Evolutionary conservation across 1,140 invertebrate genomes (phyloP), one percentile per base, ranked within the genome.

Genomic region (Tetramorium parvispinum): DNA sequence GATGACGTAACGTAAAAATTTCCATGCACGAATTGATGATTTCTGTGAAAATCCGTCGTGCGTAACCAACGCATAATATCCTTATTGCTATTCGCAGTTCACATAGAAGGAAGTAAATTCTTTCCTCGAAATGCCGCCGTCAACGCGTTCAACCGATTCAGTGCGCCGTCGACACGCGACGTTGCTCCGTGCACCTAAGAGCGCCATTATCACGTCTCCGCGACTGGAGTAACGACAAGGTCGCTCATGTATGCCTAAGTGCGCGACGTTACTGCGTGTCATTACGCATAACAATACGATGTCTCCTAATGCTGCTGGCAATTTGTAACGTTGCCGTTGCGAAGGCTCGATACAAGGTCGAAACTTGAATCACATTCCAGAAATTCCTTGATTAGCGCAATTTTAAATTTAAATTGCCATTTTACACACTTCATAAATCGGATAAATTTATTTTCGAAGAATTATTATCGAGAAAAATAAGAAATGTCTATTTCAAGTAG

Each of bases 71-170:
- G 18, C 24, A 40, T 65, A 65, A 65, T 43, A 21, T 59, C 10
- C 40, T 49, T 61, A 83, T 66, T 75, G 27, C n/a, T 83, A 75
- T 83, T 73, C 68, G 53, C 68, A 2, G 46, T 24, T 49, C 27
- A 21, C 61, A 68, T 3, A 68, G 40, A 46, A 73, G 40, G 66
- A 73, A 73, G 79, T 83, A 83, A 83, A 75, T 83, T 83, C 53
- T 83, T 83, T 49, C 24, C 79, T 37, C 40, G 68, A 73, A 68
- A 46, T 68, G 40, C 24, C 24, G 53, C 43, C 66, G 63, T 66
- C 37, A 21, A 70, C 32, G 51, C 63, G 78, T 70, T 73, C 66
- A 73, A 83, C 68, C 79, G 68, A 83, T 59, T 73, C 68, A 46
- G 21, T 8, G 40, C 51, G 32, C 37, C 40, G 68, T 73, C 43